Evolutionary conservation across 1,140 invertebrate genomes (phyloP), one percentile per base, ranked within the genome.

Genomic region (Ostrea edulis): DNA sequence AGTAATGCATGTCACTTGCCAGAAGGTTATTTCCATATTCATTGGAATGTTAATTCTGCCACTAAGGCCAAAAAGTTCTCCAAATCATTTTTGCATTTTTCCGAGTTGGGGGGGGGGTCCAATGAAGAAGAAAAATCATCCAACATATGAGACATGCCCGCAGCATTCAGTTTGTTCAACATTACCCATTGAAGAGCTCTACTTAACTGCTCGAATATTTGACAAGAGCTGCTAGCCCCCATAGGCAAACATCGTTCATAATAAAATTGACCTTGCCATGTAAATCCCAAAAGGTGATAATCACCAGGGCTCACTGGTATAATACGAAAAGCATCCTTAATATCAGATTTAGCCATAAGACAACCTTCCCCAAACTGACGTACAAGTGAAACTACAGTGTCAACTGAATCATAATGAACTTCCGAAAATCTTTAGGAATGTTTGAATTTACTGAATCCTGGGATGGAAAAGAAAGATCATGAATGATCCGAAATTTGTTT

Each of bases 281-380:
- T 58, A 53, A 89, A 89, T 55, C 87, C 86, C 20, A 90, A 81
- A 8, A 86, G 71, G n/a, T 86, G 62, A 58, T 84, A 88, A 53
- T 88, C 83, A 0, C 7, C 54, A 14, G 85, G 87, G 29, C 62
- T 58, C 20, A 89, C 62, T 9, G 87, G 87, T 14, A 90, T 85
- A 65, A 88, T 85, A 1, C 89, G 25, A 53, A 90, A 90, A 5
- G 82, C 89, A 55, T 84, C n/a, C 65, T 87, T 71, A 25, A 90
- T 85, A 55, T 90, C 87, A 11, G 86, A 53, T 82, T 90, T 90
- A 44, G 87, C 89, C 84, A 90, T 82, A 2, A 85, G 51, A 0
- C 85, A 55, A 11, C 51, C 82, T 82, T 20, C 8, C 52, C 84
- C 22, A 86, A 22, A 22, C 25, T 84, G 53, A 81, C 22, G 51